Evolutionary conservation across 2,797 vertebrate species (phyloP).

Genomic region (Squalus acanthias): DNA sequence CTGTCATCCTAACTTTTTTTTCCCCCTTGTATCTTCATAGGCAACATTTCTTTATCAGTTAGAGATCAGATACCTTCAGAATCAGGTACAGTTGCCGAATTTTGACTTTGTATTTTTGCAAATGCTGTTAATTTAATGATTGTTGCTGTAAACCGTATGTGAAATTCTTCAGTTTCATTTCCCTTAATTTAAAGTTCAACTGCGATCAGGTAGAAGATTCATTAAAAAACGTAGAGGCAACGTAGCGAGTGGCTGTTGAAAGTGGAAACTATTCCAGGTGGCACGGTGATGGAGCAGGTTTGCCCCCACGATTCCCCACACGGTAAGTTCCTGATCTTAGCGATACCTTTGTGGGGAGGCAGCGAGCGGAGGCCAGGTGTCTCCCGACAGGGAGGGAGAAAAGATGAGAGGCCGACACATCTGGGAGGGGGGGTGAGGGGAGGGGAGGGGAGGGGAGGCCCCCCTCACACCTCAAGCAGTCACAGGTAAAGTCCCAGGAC

Average conservation of each 20-base stretch:
- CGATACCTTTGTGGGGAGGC: background rate
- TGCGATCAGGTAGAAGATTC: background rate
- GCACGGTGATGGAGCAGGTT: background rate
- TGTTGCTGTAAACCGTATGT: background rate
- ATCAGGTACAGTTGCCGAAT: background rate
- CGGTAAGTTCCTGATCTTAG: background rate
- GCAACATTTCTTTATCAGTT: slow-evolving; percentile 21
- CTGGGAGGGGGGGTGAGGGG: background rate
- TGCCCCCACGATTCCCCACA: background rate
- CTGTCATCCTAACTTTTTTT: background rate
- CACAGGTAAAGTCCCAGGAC: background rate
- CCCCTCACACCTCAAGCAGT: background rate
- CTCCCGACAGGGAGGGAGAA: background rate
- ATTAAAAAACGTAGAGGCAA: background rate
- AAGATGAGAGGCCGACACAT: background rate
- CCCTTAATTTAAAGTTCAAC: background rate
- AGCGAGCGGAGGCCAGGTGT: background rate
- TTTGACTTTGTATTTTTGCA: background rate
- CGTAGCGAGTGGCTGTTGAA: background rate
- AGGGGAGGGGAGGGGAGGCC: background rate
- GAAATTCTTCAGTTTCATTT: background rate
- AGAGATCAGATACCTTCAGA: slow-evolving; percentile 32
- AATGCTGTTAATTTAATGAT: background rate
- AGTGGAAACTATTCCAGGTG: background rate
- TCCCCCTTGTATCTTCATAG: background rate